Evolutionary conservation across 2,888 invertebrate species (phyloP), one percentile per base, ranked within the genome.

Genomic region (Matsumyia berberina): DNA sequence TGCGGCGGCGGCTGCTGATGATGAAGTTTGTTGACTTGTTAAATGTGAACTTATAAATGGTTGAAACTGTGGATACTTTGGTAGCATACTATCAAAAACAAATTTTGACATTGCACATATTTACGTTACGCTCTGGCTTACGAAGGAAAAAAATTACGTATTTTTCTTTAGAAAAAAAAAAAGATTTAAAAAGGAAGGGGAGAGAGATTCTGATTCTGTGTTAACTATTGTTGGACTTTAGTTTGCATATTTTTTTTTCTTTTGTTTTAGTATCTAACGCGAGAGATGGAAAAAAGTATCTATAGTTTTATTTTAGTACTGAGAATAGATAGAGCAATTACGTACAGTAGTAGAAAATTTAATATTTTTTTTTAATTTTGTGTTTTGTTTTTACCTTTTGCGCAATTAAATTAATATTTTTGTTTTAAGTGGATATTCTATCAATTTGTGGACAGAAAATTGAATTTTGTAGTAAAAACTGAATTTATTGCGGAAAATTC

Each of bases 21-120:
- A 94, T 92, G 90, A 92, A 93, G 89, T 93, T 93, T 92, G 94
- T 93, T 92, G 88, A 88, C 91, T 90, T 90, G 91, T 90, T 90
- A 92, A 90, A 90, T 92, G 92, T 89, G 92, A 92, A 91, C 91
- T 92, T 88, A 92, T 91, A 90, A 92, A 92, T 91, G 92, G 92
- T 92, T 95, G 95, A 92, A 94, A 95, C 92, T 95, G 92, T 92
- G 94, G 96, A 94, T 97, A 97, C 94, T 97, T 97, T 91, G 97
- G 97, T 94, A 97, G 96, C 97, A 97, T 97, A 94, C 97, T 97
- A 96, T 97, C 97, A 94, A 97, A 96, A 94, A 97, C 96, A 95
- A 97, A 97, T 95, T 97, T 97, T 94, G 97, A 97, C 97, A 97
- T 97, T 94, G 95, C 95, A 94, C 94, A 92, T 92, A 90, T 88